Conservation (phyloP, 2,888 invertebrate species). For the Eudasyphora cyanicolor region DNA sequence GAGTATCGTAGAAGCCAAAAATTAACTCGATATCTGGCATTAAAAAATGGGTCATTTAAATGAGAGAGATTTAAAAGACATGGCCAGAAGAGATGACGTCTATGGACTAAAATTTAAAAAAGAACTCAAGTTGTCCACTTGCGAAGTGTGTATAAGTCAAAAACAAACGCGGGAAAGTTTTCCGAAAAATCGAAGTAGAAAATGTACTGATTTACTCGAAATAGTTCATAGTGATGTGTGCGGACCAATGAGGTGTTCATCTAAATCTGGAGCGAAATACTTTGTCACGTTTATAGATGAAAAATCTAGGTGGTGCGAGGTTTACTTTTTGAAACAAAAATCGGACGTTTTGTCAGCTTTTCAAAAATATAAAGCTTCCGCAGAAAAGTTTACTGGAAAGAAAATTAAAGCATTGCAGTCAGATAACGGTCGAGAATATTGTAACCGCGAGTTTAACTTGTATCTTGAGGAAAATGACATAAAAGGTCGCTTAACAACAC, state of each 20-base stretch:
- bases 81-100: conserved; percentile 36
- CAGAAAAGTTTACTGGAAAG: no score
- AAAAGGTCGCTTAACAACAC: conserved; percentile 56
- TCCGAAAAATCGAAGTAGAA: no score
- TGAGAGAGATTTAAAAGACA: conserved; percentile 47
- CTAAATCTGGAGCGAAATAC: conserved; percentile 43
- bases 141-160: conserved; percentile 54
- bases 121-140: conserved; percentile 46
- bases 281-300: conserved; percentile 59
- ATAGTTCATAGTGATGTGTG: conserved; percentile 59
- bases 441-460: conserved; percentile 62
- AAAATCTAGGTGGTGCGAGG: conserved; percentile 54
- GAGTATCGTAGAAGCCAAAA: conserved; percentile 33
- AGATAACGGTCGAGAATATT: conserved; percentile 65
- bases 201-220: conserved; percentile 46
- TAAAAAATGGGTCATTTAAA: conserved; percentile 48
- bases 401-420: conserved; percentile 54
- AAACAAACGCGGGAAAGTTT: conserved; percentile 50
- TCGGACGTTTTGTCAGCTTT: conserved; percentile 49
- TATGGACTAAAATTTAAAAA: conserved; percentile 49
- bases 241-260: conserved; percentile 56
- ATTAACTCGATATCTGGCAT: no score
- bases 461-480: conserved; percentile 58
- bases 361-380: conserved; percentile 47
- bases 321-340: no score